Evolutionary conservation across 2,888 invertebrate species (phyloP).

Genomic region (Norana najaformis): DNA sequence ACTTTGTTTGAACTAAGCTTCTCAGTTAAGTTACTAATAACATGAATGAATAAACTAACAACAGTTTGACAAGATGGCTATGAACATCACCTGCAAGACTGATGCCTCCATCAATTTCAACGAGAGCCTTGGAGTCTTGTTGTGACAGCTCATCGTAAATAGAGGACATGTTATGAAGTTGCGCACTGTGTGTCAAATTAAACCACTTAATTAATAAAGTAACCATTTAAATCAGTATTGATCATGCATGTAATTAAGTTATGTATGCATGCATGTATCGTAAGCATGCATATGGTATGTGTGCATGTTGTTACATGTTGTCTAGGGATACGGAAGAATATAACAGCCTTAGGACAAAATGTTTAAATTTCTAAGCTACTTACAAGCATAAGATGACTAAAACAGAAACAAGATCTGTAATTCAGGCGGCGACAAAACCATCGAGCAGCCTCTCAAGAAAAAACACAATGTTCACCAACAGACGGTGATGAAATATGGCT

Average conservation of each 20-base stretch:
- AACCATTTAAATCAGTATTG: neutral
- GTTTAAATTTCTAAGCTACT: too few relatives aligned
- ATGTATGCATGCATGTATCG: too few relatives aligned
- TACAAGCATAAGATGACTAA: too few relatives aligned
- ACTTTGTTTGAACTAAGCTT: neutral
- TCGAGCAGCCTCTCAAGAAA: too few relatives aligned
- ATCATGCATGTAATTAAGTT: neutral
- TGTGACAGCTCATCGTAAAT: conserved; percentile 29
- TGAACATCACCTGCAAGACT: conserved; percentile 7
- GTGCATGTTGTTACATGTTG: too few relatives aligned
- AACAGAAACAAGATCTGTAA: too few relatives aligned
- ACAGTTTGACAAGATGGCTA: neutral
- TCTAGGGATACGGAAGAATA: too few relatives aligned
- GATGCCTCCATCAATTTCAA: conserved; percentile 26
- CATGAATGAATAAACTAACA: neutral
- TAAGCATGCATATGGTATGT: too few relatives aligned
- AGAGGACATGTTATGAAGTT: conserved; percentile 25
- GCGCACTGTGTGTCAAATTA: neutral
- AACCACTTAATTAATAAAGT: neutral
- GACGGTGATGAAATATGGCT: too few relatives aligned
- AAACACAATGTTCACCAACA: too few relatives aligned
- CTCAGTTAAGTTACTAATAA: neutral
- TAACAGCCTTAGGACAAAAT: too few relatives aligned
- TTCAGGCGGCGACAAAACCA: too few relatives aligned
- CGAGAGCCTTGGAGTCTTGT: conserved; percentile 24